Conservation (phyloP, 1,140 invertebrate species). For the Leptonema lineaticorne region DNA sequence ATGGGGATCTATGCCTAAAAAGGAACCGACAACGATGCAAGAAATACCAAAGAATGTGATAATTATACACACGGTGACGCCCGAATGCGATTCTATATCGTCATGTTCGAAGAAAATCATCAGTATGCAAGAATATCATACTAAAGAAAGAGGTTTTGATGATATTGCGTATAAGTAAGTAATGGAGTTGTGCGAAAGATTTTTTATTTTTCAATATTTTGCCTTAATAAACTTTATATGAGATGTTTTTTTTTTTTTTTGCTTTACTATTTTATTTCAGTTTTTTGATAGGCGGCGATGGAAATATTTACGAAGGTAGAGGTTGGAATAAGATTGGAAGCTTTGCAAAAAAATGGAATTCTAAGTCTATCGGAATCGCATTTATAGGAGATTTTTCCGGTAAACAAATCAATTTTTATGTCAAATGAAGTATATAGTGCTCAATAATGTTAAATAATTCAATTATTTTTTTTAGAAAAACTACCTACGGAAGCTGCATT, state of each 20-base stretch:
- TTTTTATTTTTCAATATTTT: too few relatives aligned
- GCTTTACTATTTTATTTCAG: too few relatives aligned
- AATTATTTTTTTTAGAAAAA: conserved; percentile 53
- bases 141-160: background rate
- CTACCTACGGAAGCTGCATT: conserved; percentile 58
- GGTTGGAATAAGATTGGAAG: background rate
- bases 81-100: background rate
- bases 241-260: background rate
- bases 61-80: background rate
- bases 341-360: background rate
- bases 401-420: background rate
- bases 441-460: too few relatives aligned
- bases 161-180: background rate
- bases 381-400: background rate
- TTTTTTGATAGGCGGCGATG: background rate
- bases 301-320: conserved; percentile 5
- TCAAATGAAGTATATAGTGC: background rate
- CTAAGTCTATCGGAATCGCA: background rate
- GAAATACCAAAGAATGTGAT: background rate
- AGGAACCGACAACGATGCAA: background rate
- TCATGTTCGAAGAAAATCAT: background rate
- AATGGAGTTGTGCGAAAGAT: too few relatives aligned
- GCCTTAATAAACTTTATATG: background rate
- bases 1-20: background rate
- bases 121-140: background rate